Conservation (phyloP, 2,888 invertebrate genomes). For the Gryllus longicercus region DNA sequence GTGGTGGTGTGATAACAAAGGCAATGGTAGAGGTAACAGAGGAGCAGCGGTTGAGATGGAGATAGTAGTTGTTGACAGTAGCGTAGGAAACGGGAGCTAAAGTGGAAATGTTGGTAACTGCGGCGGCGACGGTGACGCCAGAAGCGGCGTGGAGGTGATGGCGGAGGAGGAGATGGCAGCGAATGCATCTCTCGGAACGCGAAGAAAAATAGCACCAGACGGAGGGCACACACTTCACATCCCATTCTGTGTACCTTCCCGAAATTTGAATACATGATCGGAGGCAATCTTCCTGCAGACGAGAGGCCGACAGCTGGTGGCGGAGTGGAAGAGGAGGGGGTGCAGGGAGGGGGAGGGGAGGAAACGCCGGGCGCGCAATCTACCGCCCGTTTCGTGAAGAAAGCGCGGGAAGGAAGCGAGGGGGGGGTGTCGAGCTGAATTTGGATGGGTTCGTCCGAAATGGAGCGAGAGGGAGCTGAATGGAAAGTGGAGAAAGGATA, state of each 20-base stretch:
- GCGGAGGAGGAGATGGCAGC: not conserved
- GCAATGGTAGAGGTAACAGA: too few relatives aligned
- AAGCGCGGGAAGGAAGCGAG: not conserved
- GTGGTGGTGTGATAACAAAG: too few relatives aligned
- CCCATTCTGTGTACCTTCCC: constrained; percentile 9
- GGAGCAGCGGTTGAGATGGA: too few relatives aligned
- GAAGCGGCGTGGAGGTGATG: too few relatives aligned
- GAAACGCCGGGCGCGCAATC: not conserved
- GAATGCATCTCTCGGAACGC: not conserved
- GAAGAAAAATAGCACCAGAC: not conserved
- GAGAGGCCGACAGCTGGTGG: not conserved
- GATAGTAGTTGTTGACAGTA: too few relatives aligned
- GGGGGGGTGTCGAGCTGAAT: not conserved
- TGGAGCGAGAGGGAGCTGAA: not conserved
- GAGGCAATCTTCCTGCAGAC: not conserved
- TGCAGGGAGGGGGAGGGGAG: not conserved
- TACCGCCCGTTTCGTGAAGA: not conserved
- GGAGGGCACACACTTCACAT: constrained; percentile 1
- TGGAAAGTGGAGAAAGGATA: not conserved
- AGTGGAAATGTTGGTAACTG: too few relatives aligned
- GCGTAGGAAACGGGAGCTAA: too few relatives aligned
- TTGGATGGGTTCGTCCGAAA: not conserved
- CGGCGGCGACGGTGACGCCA: too few relatives aligned
- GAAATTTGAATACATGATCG: constrained; percentile 17
- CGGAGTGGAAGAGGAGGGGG: not conserved